Base-by-base conservation (phyloP, 2,113 vertebrate species). In the Ellobius talpinus region DNA sequence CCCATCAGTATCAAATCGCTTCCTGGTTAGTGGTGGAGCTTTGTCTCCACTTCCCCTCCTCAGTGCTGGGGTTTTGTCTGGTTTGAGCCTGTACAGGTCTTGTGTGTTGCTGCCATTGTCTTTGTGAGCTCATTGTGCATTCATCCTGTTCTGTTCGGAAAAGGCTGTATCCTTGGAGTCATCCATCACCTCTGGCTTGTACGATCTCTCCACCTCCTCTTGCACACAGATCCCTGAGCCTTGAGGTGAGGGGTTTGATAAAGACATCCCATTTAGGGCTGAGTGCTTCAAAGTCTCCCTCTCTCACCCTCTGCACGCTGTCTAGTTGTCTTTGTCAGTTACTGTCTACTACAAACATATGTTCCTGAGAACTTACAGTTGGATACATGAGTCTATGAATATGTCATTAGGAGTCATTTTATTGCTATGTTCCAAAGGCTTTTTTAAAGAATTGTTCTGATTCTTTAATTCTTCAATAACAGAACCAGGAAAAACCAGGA, bases 401-500 rank as follows among this genome's bases (percentile, higher is more conserved):
- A 58, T 4, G 21, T 13, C 33, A 58, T 58, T 81, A n/a, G 78
- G 21, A n/a, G 52, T 58, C 19, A 55, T 55, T 58, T 81, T n/a
- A 24, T 13, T 55, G 17, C 50, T 55, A 24, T 58, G 33, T n/a
- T 81, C 5, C 33, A n/a, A 58, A 23, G 33, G 4, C 14, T 61
- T 61, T 82, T 61, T 73, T 21, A 55, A 58, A 19, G 8, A n/a
- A 45, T 14, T 31, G 47, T 74, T 94, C 70, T 29, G 26, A 65
- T 82, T 72, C 47, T 85, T 87, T n/a, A 85, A 87, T 87, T 95
- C 72, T 33, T 82, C 61, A 61, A 45, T 85, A 78, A 24, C 39
- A 72, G 82, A 88, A 66, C 10, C 9, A 31, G 74, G n/a, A 7
- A 87, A 93, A 14, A 61, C 12, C 36, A 74, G 58, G 36, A 42